phyloP scores from a whole-genome alignment of 2,113 vertebrate species.

The Cheilinus undulatus region DNA sequence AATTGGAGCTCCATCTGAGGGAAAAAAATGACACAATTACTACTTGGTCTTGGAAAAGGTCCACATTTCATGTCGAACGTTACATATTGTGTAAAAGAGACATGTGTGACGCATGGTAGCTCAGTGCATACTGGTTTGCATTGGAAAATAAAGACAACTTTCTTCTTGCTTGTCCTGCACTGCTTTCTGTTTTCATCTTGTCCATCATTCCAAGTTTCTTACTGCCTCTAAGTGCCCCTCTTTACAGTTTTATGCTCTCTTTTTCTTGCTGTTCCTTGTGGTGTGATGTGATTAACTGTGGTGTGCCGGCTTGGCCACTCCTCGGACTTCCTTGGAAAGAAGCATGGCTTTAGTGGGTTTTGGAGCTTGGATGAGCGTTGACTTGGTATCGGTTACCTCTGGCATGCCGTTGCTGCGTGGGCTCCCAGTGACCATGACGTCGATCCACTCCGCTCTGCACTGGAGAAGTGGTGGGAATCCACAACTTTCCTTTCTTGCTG shows the following conservation, averaged over 20 bases:
- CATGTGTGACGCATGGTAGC: slow-evolving; percentile 26
- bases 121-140: slow-evolving; percentile 18
- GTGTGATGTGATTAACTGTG: slow-evolving; percentile 71
- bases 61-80: slow-evolving; percentile 52
- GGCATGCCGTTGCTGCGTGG: slow-evolving; percentile 67
- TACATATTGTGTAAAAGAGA: slow-evolving; percentile 40
- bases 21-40: slow-evolving; percentile 72
- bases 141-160: slow-evolving; percentile 16
- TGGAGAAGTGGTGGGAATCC: slow-evolving; percentile 65
- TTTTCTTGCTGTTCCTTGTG: slow-evolving; percentile 36
- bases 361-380: slow-evolving; percentile 65
- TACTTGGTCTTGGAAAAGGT: slow-evolving; percentile 61
- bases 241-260: slow-evolving; percentile 41
- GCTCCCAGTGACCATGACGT: slow-evolving; percentile 70
- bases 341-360: slow-evolving; percentile 61
- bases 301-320: slow-evolving; percentile 53
- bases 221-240: slow-evolving; percentile 50
- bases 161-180: slow-evolving; percentile 24
- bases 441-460: slow-evolving; percentile 52
- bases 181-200: slow-evolving; percentile 43
- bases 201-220: slow-evolving; percentile 40
- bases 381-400: slow-evolving; percentile 77
- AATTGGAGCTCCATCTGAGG: slow-evolving; percentile 68
- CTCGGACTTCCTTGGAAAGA: slow-evolving; percentile 56
- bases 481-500: slow-evolving; percentile 56